Base-by-base conservation (phyloP, 2,113 vertebrate species). In the Osmerus mordax region DNA sequence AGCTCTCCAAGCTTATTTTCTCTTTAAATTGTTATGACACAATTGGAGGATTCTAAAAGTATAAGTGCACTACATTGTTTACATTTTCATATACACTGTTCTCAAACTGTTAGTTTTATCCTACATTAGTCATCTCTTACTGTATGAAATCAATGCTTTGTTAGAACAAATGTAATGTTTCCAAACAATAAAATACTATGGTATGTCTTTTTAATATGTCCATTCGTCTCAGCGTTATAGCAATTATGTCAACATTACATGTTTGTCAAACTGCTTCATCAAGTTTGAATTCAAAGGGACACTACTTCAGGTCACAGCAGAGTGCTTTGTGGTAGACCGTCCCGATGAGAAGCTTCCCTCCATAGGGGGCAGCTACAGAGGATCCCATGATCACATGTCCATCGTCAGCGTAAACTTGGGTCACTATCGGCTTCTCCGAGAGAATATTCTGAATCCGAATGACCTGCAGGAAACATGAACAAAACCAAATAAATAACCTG, bases 301-400 rank as follows among this genome's bases (percentile, higher is more conserved):
- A 2, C 61, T 79, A 77, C 41, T 82, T 68, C 51, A 95, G 87
- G 32, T 93, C 76, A 79, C 95, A 96, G n/a, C 81, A 84, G 15
- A 95, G 85, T 14, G 93, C 92, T 88, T 89, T 94, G 74, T 95
- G 94, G 79, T 87, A 94, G 65, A 95, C 81, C 0, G 94, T 94
- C 70, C 94, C 94, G 0, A 95, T 89, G 11, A 96, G 88, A 25
- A 95, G 83, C 15, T 91, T 92, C 36, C 84, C 80, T 6, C 85
- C 15, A 0, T 93, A 87, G 1, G 83, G 0, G 0, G 90, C 66
- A 1, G 94, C 94, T 72, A 90, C 92, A 0, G 94, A 93, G 63
- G 88, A 93, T 0, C 83, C 93, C 66, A 94, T 88, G 56, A 96
- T 89, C 76, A 95, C 84, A 0, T 92, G 91, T 11, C 94, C 94